A percentile compares a stretch with the other conserved stretches of the same genome.
phyloP scores from a whole-genome alignment of 2,888 invertebrate species.

The Lumbricus terrestris region DNA sequence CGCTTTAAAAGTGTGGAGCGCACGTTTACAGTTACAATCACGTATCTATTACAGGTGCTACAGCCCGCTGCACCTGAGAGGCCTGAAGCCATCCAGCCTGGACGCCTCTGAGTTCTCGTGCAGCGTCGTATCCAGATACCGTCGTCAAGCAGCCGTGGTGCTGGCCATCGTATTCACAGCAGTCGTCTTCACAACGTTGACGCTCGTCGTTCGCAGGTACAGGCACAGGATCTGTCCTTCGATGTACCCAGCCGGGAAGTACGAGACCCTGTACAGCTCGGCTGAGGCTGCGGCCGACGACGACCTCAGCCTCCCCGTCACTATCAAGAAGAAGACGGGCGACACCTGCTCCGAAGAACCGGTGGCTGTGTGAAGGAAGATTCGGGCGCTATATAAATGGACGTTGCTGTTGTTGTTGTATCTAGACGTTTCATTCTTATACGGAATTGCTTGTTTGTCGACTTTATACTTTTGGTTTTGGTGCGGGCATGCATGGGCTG shows the following conservation, averaged over 20 bases:
- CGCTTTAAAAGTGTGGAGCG: too few species aligned
- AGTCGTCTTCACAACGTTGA: neutral
- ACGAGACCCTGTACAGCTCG: conserved; percentile 9
- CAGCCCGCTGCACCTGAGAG: conserved; percentile 16
- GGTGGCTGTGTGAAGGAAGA: neutral
- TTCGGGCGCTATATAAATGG: neutral
- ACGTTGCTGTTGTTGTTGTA: too few species aligned
- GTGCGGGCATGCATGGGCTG: neutral
- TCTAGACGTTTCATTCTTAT: neutral
- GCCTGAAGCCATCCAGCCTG: neutral
- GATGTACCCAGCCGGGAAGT: neutral
- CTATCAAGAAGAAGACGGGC: neutral
- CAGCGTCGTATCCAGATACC: conserved; percentile 14
- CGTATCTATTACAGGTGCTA: neutral
- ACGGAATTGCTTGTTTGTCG: neutral
- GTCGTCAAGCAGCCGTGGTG: neutral
- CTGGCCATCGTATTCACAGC: neutral
- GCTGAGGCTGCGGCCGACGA: conserved; percentile 12
- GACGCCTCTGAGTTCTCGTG: neutral
- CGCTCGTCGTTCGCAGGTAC: neutral
- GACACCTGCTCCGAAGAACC: neutral
- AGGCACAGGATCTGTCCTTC: neutral
- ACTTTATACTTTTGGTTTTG: neutral
- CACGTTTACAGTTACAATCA: too few species aligned
- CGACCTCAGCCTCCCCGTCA: neutral